A percentile compares a stretch with the other conserved stretches of the same genome.
Conservation (phyloP, 2,888 invertebrate species). For the Mayetiola destructor region DNA sequence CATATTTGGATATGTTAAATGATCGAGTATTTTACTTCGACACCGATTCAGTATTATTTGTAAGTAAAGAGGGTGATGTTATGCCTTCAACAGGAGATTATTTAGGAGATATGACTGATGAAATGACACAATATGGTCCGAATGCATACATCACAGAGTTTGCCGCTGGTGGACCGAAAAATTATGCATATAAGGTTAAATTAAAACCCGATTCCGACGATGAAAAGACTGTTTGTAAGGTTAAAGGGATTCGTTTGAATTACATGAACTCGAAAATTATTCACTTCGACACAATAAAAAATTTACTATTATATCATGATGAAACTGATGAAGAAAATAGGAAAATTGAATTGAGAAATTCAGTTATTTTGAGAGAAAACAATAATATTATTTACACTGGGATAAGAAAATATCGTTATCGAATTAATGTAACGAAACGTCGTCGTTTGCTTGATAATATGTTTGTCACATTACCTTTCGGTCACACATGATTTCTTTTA, state of each 20-base stretch:
- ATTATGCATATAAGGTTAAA: not conserved
- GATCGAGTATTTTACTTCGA: not conserved
- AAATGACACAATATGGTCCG: not conserved
- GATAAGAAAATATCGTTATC: too few relatives aligned
- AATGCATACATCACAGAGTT: not conserved
- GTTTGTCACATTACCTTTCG: too few relatives aligned
- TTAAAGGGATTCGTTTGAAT: not conserved
- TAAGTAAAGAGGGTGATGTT: not conserved
- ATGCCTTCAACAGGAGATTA: not conserved
- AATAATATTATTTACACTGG: too few relatives aligned
- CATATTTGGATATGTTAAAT: not conserved
- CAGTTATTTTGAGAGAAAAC: too few relatives aligned
- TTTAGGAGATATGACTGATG: not conserved
- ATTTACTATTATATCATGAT: not conserved
- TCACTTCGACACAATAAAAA: not conserved
- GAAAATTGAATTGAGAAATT: too few relatives aligned
- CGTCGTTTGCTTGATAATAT: too few relatives aligned
- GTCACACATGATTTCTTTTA: too few relatives aligned
- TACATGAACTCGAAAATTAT: not conserved
- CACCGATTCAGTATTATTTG: not conserved
- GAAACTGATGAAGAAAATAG: too few relatives aligned
- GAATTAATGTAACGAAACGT: too few relatives aligned
- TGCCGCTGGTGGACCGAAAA: not conserved
- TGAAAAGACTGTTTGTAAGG: not conserved
- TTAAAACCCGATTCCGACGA: not conserved